Evolutionary conservation across 2,113 vertebrate species (phyloP).

Genomic region (Xiphophorus couchianus): DNA sequence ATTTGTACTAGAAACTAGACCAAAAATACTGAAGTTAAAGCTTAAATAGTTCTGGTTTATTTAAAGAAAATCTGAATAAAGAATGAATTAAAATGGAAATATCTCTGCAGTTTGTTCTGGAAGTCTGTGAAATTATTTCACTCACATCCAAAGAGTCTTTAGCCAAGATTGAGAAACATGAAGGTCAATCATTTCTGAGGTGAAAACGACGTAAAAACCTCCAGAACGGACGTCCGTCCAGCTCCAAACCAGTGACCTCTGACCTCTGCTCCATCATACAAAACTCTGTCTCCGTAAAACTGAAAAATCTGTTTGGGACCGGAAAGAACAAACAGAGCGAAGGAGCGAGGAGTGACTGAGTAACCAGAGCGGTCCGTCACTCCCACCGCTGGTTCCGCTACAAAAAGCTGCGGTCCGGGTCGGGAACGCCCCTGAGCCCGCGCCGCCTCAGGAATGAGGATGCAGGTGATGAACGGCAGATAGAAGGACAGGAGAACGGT

Average conservation of each 20-base stretch:
- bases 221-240: constrained; percentile 26
- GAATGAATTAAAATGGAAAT: too few species aligned
- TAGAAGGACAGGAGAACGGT: not conserved
- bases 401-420: constrained; percentile 47
- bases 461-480: not conserved
- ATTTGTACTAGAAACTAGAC: too few species aligned
- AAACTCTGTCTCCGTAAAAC: not conserved
- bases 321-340: constrained; percentile 16
- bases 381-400: constrained; percentile 21
- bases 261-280: constrained; percentile 33
- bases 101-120: constrained; percentile 1
- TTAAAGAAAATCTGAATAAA: too few species aligned
- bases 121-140: constrained; percentile 1
- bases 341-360: constrained; percentile 54
- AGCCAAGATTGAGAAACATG: constrained; percentile 54
- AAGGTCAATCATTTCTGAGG: constrained; percentile 71
- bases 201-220: constrained; percentile 16
- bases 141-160: constrained; percentile 42
- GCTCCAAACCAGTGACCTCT: constrained; percentile 31
- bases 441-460: constrained; percentile 21
- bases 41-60: too few species aligned
- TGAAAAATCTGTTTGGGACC: not conserved
- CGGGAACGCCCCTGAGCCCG: constrained; percentile 14
- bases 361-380: constrained; percentile 42
- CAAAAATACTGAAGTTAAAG: too few species aligned